Conservation (phyloP, 1,140 invertebrate genomes). For the Tetraneura akinire region DNA sequence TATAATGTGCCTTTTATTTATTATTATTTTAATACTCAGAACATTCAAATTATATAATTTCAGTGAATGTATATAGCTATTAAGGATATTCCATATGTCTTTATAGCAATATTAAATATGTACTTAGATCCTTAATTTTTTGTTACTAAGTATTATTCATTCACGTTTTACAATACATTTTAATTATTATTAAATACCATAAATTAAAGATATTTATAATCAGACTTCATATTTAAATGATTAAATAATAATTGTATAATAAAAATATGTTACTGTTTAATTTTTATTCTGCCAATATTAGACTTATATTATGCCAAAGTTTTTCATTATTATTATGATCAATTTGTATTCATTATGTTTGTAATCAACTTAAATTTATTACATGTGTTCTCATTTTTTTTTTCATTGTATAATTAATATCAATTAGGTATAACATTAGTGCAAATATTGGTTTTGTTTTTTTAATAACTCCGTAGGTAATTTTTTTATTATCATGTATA, state of each 20-base stretch:
- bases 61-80: neutral
- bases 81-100: neutral
- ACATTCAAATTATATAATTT: neutral
- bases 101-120: neutral
- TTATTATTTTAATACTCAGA: neutral
- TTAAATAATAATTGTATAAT: too few relatives aligned
- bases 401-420: neutral
- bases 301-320: neutral
- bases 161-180: neutral
- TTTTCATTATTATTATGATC: slow-evolving; percentile 18
- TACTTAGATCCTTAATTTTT: neutral
- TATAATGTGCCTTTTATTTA: slow-evolving; percentile 1
- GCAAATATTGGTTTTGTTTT: slow-evolving; percentile 8
- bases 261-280: neutral
- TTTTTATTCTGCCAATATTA: neutral
- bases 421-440: neutral
- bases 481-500: neutral
- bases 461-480: neutral
- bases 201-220: too few relatives aligned
- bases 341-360: neutral
- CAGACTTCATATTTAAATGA: too few relatives aligned
- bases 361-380: neutral
- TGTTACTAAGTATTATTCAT: neutral
- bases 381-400: neutral
- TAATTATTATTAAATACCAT: neutral